Evolutionary conservation across 2,797 vertebrate species (phyloP).

Genomic region (Hybognathus amarus): DNA sequence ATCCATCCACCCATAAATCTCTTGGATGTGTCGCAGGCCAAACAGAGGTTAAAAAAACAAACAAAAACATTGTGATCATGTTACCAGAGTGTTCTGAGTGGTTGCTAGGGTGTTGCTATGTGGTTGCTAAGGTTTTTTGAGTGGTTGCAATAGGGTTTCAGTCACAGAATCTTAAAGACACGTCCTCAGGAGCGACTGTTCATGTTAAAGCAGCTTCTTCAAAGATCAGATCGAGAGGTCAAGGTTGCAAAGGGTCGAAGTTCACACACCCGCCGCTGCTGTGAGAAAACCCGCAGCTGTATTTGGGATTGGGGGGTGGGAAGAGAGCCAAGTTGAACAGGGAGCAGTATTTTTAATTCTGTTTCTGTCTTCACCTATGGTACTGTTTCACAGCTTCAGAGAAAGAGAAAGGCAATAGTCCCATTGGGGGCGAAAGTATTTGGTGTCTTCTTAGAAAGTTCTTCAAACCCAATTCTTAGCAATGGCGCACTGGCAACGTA

Average conservation of each 20-base stretch:
- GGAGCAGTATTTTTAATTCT: constrained; percentile 12
- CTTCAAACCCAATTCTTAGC: constrained; percentile 12
- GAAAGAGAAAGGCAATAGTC: constrained; percentile 19
- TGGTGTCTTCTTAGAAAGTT: constrained; percentile 7
- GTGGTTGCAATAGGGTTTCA: background rate
- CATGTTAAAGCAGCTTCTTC: constrained; percentile 2
- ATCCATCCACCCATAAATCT: constrained; percentile 3
- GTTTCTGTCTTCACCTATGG: constrained; percentile 30
- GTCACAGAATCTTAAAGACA: background rate
- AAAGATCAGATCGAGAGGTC: constrained; percentile 42
- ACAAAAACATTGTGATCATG: background rate
- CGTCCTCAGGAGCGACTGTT: background rate
- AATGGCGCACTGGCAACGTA: background rate
- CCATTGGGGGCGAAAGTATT: background rate
- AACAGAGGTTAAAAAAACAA: constrained; percentile 12
- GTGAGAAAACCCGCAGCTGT: constrained; percentile 53
- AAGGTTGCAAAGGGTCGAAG: constrained; percentile 48
- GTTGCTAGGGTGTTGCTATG: background rate
- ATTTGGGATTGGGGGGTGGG: constrained; percentile 3
- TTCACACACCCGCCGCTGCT: constrained; percentile 15
- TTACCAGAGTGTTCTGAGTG: background rate
- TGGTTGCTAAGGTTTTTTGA: background rate
- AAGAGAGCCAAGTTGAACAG: constrained; percentile 1
- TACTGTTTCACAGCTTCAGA: constrained; percentile 26
- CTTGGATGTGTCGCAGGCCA: background rate